Percentiles rank a stretch among this genome's conserved stretches.
These are phyloP conservation scores for Zaprionus ornatus DNA, from an alignment of 1,140 invertebrate species.

Conservation along the genomic window DNA sequence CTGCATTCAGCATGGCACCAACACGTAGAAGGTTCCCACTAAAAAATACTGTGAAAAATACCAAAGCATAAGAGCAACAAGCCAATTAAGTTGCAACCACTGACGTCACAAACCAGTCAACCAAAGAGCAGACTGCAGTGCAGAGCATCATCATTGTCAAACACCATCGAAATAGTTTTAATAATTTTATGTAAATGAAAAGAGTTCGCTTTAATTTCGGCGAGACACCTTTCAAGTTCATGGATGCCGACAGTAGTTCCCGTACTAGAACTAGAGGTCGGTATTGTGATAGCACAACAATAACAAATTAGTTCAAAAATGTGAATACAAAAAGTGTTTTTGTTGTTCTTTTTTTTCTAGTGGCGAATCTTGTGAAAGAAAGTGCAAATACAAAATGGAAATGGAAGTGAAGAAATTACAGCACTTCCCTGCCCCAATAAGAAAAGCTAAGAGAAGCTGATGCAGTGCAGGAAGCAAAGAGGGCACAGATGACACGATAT, in stretches of 20 bases:
- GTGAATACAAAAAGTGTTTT: constrained; percentile 63
- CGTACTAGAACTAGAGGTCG: constrained; percentile 42
- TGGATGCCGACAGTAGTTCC: constrained; percentile 68
- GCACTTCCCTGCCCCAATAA: neutral
- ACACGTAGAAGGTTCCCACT: neutral
- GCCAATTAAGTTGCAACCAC: neutral
- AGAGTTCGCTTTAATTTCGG: constrained; percentile 16
- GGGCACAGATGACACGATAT: neutral
- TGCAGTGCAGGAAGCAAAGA: neutral
- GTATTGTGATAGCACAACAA: constrained; percentile 34
- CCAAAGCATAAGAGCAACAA: neutral
- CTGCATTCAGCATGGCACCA: neutral
- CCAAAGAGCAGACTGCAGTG: constrained; percentile 1
- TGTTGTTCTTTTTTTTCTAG: constrained; percentile 76
- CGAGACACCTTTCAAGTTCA: constrained; percentile 1
- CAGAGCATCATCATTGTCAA: neutral
- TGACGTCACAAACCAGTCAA: neutral
- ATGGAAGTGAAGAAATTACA: neutral
- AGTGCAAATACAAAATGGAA: constrained; percentile 28
- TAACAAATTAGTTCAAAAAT: neutral
- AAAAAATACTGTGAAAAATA: constrained; percentile 2
- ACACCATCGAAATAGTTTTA: constrained; percentile 5
- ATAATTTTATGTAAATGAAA: constrained; percentile 8
- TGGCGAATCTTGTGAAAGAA: constrained; percentile 54
- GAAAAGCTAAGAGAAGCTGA: neutral